Evolutionary conservation across 2,888 invertebrate species (phyloP).

Genomic region (Papilio demoleus): DNA sequence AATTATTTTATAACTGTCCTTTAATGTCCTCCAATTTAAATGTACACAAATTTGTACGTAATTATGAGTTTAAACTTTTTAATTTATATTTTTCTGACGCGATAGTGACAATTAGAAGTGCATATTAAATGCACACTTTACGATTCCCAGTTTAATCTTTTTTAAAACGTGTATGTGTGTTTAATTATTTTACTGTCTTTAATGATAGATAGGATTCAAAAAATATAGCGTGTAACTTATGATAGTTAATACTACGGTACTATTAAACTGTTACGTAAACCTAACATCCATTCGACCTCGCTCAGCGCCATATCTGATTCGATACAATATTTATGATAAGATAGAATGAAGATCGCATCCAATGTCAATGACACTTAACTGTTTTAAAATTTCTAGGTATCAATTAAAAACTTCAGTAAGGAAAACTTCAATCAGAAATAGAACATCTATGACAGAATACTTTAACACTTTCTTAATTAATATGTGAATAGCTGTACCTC

Average conservation of each 20-base stretch:
- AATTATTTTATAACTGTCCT: background rate
- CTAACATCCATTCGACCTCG: constrained; percentile 1
- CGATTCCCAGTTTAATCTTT: background rate
- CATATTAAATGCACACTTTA: background rate
- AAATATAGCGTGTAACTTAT: background rate
- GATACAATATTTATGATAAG: constrained; percentile 7
- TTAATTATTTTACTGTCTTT: background rate
- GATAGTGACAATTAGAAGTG: background rate
- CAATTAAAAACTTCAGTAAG: background rate
- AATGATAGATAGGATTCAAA: background rate
- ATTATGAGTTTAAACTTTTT: background rate
- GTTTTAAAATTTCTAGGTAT: background rate
- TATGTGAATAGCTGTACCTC: no score
- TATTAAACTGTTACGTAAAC: constrained; percentile 17
- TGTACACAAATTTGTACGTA: no score
- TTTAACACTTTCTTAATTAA: no score
- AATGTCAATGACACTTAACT: constrained; percentile 1
- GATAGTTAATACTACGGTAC: background rate
- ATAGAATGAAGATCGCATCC: background rate
- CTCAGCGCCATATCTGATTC: constrained; percentile 2
- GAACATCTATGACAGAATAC: no score
- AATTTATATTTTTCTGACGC: background rate
- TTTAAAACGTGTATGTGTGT: background rate
- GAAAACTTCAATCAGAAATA: background rate
- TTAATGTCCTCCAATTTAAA: background rate